Percentiles rank a stretch among this genome's conserved stretches.
These are phyloP conservation scores for Metalampra italica DNA, from an alignment of 2,888 invertebrate species.

Conservation along the genomic window DNA sequence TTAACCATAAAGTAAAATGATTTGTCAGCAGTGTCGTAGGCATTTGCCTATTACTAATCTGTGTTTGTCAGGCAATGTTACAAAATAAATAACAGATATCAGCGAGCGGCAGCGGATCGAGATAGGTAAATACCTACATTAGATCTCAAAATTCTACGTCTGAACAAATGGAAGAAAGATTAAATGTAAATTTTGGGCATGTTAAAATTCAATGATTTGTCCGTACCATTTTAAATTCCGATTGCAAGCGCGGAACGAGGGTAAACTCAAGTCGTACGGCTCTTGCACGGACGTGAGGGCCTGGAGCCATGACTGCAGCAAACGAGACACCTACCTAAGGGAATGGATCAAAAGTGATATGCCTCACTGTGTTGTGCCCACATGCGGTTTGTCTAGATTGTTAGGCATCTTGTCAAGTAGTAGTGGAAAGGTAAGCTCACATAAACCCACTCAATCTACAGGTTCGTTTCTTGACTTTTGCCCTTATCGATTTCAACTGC, in stretches of 20 bases:
- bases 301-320: slow-evolving; percentile 69
- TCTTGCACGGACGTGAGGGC: slow-evolving; percentile 76
- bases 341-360: slow-evolving; percentile 68
- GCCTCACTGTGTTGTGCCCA: slow-evolving; percentile 51
- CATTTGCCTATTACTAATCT: no score
- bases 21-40: no score
- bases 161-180: slow-evolving; percentile 25
- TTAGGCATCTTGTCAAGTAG: slow-evolving; percentile 49
- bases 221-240: slow-evolving; percentile 24
- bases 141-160: slow-evolving; percentile 40
- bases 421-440: slow-evolving; percentile 39
- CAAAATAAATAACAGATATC: no score
- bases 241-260: slow-evolving; percentile 67
- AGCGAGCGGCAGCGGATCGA: no score
- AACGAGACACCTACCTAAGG: slow-evolving; percentile 48
- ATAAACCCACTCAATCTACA: no score
- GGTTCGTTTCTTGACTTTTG: no score
- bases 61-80: no score
- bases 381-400: slow-evolving; percentile 35
- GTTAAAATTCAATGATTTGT: slow-evolving; percentile 51
- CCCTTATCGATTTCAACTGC: no score
- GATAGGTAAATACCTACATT: not conserved
- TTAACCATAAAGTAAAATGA: no score
- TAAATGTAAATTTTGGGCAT: slow-evolving; percentile 11
- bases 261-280: slow-evolving; percentile 71